Base-by-base conservation (phyloP, 2,113 vertebrate species). In the Calidris pygmaea region DNA sequence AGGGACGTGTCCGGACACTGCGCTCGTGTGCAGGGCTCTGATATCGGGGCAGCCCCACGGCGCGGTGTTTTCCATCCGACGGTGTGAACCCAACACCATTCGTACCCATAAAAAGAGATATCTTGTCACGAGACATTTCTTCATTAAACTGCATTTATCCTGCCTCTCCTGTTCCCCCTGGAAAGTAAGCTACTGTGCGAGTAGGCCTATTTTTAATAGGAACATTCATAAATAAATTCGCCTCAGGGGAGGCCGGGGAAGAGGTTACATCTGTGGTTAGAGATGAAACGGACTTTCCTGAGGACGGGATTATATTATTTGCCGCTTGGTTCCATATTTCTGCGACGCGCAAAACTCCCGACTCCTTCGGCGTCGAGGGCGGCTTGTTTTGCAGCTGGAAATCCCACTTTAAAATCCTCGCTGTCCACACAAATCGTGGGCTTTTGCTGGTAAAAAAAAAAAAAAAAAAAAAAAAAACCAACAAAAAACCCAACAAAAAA, bases 191-290 rank as follows among this genome's bases (percentile, higher is more conserved):
- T 80, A 52, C 90, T 74, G 3, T 30, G 78, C 3, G 16, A 87
- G 78, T 18, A 45, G 63, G 86, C 80, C 92, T 93, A 50, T 91
- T 94, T 96, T 93, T 96, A 94, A 92, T 90, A 85, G 88, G 82
- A 80, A 62, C 37, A 21, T 90, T 94, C 87, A 77, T 87, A 94
- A 94, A 70, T 86, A 67, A 91, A 85, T 73, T 50, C 41, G 85
- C 92, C 92, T 63, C 43, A 12, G 88, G 95, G 83, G 74, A 86
- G 45, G 68, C 84, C 0, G 0, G 59, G 72, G 65, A 86, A 82
- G 83, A 81, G 85, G 85, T 94, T 93, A 39, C 60, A 41, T 93
- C 45, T 74, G 59, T 0, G 7, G 63, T 53, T 89, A 14, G 19
- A 75, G 90, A 90, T 77, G 81, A 71, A 81, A 78, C 17, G 6